A percentile compares a stretch with the other conserved stretches of the same genome.
Evolutionary conservation across 2,113 vertebrate species (phyloP).

Genomic region (Oncorhynchus tshawytscha): DNA sequence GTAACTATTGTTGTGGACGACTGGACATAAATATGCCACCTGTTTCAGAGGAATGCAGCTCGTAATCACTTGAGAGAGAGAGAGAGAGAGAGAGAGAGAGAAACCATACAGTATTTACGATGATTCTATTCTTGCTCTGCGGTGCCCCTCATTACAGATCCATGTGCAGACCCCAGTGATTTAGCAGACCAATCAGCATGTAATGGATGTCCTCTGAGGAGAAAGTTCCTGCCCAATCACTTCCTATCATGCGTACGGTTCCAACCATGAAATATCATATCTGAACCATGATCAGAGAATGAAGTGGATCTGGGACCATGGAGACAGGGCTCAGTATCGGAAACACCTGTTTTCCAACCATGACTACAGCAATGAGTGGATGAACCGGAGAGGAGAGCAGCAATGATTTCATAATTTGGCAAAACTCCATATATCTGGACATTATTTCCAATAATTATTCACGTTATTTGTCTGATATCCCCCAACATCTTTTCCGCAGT

Average conservation of each 20-base stretch:
- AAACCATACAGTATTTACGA: conserved; percentile 36
- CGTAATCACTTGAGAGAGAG: too few relatives aligned
- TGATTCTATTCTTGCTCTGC: conserved; percentile 38
- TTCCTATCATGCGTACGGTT: conserved; percentile 56
- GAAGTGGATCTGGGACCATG: conserved; percentile 46
- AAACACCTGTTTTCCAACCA: conserved; percentile 77
- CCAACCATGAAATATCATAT: conserved; percentile 75
- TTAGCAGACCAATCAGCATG: conserved; percentile 69
- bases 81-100: too few relatives aligned
- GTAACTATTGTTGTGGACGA: conserved; percentile 29
- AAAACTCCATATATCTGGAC: conserved; percentile 59
- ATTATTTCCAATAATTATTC: conserved; percentile 72
- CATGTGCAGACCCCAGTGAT: conserved; percentile 40
- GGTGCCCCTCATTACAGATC: conserved; percentile 41
- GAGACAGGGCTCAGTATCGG: conserved; percentile 64
- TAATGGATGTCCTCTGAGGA: conserved; percentile 64
- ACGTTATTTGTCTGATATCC: conserved; percentile 57
- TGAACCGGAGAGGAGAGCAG: conserved; percentile 48
- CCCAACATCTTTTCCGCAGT: conserved; percentile 37
- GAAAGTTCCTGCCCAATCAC: conserved; percentile 61
- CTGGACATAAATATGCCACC: conserved; percentile 59
- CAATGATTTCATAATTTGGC: conserved; percentile 76
- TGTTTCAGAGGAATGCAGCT: conserved; percentile 53
- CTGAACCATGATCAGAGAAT: conserved; percentile 67
- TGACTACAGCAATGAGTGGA: conserved; percentile 69